Evolutionary conservation across 2,113 vertebrate genomes (phyloP), one percentile per base, ranked within the genome.

Genomic region (Chionodraco myersi): DNA sequence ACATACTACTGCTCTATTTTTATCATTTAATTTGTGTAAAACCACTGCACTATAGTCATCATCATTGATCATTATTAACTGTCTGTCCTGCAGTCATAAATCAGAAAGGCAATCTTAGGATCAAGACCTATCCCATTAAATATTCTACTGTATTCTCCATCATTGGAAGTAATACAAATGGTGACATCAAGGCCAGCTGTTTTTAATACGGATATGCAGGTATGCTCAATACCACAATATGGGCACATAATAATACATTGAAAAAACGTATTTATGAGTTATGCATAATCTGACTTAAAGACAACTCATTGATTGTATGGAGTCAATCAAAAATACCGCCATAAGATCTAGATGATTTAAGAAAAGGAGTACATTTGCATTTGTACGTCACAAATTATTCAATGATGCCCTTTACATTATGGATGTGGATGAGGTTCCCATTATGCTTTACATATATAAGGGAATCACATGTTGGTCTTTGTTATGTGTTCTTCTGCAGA

Each of bases 401-500:
- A 34, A 10, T 56, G 3, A 12, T 9, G 44, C 2, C 21, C 21
- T 1, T 23, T 56, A 9, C 41, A 57, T 49, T 10, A 49, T 58
- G 14, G 21, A 13, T 52, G 52, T 30, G 0, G 15, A 69, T 21
- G 8, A 36, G 26, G 0, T 10, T 23, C 49, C 16, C 18, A 54
- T 18, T n/a, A 15, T 34, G 15, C 45, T 52, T 44, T 51, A n/a
- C 21, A 10, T 21, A 26, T 3, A 13, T 54, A 5, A 57, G 18
- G 13, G 3, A 62, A 18, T 62, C 41, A 47, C n/a, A 57, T 23
- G 14, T 44, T 69, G 57, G 2, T 48, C 6, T 62, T 6, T 7
- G 53, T n/a, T 30, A 67, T 67, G 3, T 64, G 47, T 26, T 77
- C 21, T n/a, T 56, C 53, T 73, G 60, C 62, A 65, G 15, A 23